phyloP scores from a whole-genome alignment of 2,113 vertebrate genomes.

The Petromus typicus region DNA sequence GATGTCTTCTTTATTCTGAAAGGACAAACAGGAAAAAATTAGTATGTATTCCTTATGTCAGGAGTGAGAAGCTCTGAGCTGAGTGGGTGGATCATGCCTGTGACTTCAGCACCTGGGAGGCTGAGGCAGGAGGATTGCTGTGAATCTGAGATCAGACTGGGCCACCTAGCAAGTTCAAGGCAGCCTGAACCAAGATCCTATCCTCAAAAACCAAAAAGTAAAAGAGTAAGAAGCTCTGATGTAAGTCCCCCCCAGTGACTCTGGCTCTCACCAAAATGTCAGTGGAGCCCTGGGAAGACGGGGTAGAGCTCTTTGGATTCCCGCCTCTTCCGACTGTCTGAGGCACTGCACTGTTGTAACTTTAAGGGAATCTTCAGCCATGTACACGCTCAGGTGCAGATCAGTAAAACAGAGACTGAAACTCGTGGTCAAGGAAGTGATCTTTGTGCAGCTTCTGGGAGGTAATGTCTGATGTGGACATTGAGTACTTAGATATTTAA shows the following conservation, averaged over 20 bases:
- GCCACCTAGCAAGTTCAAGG: not conserved
- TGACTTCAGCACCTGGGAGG: not conserved
- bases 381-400: not conserved
- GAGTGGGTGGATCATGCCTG: not conserved
- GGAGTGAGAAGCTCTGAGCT: not conserved
- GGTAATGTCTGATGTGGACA: not conserved
- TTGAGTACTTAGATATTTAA: not conserved
- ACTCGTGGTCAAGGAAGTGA: not conserved
- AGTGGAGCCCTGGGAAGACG: accelerated
- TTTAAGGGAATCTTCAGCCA: not conserved
- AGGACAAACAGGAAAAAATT: conserved; percentile 58
- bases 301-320: too few relatives aligned
- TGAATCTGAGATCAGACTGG: not conserved
- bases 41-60: not conserved
- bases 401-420: not conserved
- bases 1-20: conserved; percentile 89
- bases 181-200: not conserved
- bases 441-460: not conserved
- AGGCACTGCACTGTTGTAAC: too few relatives aligned
- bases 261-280: too few relatives aligned
- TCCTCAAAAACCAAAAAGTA: not conserved
- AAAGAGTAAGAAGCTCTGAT: not conserved
- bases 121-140: not conserved
- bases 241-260: too few relatives aligned
- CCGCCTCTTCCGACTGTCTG: too few relatives aligned